phyloP scores from a whole-genome alignment of 2,888 invertebrate species.

The Drosophila incognita region DNA sequence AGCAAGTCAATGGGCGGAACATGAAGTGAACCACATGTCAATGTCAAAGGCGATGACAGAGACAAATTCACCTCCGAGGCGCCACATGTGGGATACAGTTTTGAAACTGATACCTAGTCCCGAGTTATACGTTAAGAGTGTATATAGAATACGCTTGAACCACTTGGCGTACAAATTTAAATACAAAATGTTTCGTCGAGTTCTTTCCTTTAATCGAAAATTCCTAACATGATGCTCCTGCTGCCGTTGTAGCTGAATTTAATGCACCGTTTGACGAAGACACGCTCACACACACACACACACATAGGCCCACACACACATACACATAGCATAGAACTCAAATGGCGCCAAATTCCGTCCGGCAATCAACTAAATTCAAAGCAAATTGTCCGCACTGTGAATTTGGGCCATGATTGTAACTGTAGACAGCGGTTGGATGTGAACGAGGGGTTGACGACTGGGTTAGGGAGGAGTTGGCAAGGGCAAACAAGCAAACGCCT shows the following conservation, averaged over 20 bases:
- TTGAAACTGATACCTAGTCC: constrained; percentile 36
- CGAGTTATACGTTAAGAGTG: constrained; percentile 19
- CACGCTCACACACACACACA: constrained; percentile 6
- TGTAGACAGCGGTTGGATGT: neutral
- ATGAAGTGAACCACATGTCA: constrained; percentile 71
- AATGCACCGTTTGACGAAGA: constrained; percentile 50
- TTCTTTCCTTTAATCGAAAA: constrained; percentile 62
- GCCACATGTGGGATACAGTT: constrained; percentile 9
- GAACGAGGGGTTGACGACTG: neutral
- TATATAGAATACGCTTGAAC: constrained; percentile 17
- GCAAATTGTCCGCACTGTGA: constrained; percentile 76
- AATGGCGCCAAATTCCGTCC: constrained; percentile 76
- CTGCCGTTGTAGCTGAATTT: constrained; percentile 45
- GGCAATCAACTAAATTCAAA: constrained; percentile 81
- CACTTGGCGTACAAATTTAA: constrained; percentile 56
- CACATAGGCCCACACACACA: neutral
- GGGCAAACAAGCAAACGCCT: constrained; percentile 59
- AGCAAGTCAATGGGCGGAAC: constrained; percentile 20
- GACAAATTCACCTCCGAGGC: constrained; percentile 64
- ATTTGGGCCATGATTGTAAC: constrained; percentile 37
- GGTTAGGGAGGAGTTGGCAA: neutral
- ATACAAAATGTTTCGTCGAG: constrained; percentile 49
- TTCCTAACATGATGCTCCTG: constrained; percentile 40
- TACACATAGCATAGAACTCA: constrained; percentile 15
- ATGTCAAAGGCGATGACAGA: constrained; percentile 77